These are phyloP conservation scores for Strigamia maritima DNA, from an alignment of 2,888 invertebrate genomes.

Conservation along the genomic window DNA sequence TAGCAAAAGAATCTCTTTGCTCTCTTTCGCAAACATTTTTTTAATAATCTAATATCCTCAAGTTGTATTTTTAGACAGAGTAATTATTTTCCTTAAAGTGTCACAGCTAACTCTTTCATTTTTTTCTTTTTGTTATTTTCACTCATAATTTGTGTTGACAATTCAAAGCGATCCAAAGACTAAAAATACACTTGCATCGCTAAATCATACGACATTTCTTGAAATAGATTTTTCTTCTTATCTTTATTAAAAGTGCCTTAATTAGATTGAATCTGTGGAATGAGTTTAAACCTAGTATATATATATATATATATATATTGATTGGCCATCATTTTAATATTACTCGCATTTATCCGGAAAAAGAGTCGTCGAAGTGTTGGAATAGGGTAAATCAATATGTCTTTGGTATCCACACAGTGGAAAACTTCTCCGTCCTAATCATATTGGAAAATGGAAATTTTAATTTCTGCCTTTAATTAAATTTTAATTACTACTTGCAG, in stretches of 20 bases:
- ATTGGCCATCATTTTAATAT: conserved; percentile 33
- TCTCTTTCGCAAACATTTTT: not conserved
- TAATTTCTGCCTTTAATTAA: conserved; percentile 44
- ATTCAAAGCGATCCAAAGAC: conserved; percentile 20
- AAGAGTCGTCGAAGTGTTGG: not conserved
- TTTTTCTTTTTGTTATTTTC: conserved; percentile 21
- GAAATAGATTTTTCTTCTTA: not conserved
- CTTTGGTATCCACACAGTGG: conserved; percentile 16
- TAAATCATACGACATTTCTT: not conserved
- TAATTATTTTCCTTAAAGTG: not conserved
- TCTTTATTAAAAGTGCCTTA: too few species aligned
- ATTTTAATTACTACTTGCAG: conserved; percentile 44
- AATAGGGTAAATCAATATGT: conserved; percentile 29
- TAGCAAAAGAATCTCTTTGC: too few species aligned
- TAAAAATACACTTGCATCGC: not conserved
- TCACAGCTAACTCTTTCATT: not conserved
- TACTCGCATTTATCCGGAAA: conserved; percentile 4
- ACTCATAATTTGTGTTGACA: conserved; percentile 21
- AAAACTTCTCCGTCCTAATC: conserved; percentile 36
- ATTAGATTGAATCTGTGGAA: too few species aligned
- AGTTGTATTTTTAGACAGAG: not conserved
- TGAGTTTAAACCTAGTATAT: too few species aligned
- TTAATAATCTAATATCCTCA: not conserved
- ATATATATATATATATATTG: conserved; percentile 23
- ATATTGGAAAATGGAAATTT: conserved; percentile 42